A percentile compares a stretch with the other conserved stretches of the same genome.
phyloP scores from a whole-genome alignment of 1,140 invertebrate species.

The Leptinotarsa defecta region DNA sequence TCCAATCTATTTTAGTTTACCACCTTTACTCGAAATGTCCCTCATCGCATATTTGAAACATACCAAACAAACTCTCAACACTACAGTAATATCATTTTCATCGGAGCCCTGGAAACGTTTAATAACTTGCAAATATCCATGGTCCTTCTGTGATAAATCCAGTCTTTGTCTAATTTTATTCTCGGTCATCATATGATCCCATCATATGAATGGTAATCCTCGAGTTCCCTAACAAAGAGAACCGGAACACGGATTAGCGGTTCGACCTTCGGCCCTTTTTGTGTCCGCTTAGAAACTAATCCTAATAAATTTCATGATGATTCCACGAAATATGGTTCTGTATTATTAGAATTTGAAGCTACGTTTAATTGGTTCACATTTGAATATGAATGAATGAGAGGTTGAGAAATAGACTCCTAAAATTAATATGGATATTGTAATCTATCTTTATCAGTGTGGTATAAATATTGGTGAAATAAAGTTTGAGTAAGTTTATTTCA shows the following conservation, averaged over 20 bases:
- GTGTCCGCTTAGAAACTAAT: background rate
- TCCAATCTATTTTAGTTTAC: too few relatives aligned
- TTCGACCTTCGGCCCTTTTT: background rate
- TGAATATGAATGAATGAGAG: too few relatives aligned
- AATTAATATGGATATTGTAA: too few relatives aligned
- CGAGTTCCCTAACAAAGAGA: background rate
- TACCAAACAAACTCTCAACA: too few relatives aligned
- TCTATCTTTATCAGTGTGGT: too few relatives aligned
- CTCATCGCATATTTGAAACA: too few relatives aligned
- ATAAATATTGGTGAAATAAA: too few relatives aligned
- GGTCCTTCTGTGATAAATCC: background rate
- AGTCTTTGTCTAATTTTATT: constrained; percentile 17
- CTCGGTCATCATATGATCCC: constrained; percentile 11
- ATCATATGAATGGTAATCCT: constrained; percentile 7
- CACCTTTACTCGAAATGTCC: too few relatives aligned
- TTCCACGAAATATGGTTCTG: background rate
- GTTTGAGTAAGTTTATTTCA: too few relatives aligned
- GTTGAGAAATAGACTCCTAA: too few relatives aligned
- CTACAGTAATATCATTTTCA: background rate
- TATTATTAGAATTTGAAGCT: too few relatives aligned
- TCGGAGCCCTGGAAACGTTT: background rate
- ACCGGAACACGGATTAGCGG: background rate
- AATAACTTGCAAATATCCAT: constrained; percentile 17
- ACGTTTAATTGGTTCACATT: too few relatives aligned
- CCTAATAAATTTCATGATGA: background rate